These are phyloP conservation scores for Ictalurus furcatus DNA, from an alignment of 2,113 vertebrate species.

Conservation along the genomic window DNA sequence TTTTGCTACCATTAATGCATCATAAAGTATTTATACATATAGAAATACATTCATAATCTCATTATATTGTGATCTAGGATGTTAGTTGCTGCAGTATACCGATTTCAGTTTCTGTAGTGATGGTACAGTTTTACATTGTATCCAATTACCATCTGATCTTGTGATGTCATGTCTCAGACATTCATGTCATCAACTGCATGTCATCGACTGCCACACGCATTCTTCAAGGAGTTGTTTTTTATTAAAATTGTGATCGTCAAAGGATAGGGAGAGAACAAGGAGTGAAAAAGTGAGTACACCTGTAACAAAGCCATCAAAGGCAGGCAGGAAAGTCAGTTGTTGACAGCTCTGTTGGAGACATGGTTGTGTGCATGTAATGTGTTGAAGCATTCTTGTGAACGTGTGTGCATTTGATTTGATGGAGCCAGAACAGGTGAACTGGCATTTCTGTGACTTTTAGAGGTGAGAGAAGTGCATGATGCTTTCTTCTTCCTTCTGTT, in stretches of 20 bases:
- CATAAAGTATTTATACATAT: background rate
- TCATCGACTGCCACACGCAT: slow-evolving; percentile 15
- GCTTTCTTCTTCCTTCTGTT: slow-evolving; percentile 35
- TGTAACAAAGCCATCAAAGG: slow-evolving; percentile 58
- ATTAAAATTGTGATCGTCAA: slow-evolving; percentile 64
- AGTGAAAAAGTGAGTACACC: slow-evolving; percentile 32
- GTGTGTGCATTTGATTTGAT: slow-evolving; percentile 56
- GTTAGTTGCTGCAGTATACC: background rate
- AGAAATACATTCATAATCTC: background rate
- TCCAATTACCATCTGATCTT: slow-evolving; percentile 6
- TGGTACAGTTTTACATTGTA: slow-evolving; percentile 1
- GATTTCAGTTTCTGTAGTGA: background rate
- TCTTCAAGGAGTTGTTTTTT: slow-evolving; percentile 58
- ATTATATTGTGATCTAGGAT: background rate
- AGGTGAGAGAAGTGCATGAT: slow-evolving; percentile 70
- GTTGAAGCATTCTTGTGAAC: background rate
- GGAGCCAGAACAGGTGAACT: slow-evolving; percentile 69
- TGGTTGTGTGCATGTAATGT: slow-evolving; percentile 34
- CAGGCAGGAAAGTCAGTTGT: slow-evolving; percentile 43
- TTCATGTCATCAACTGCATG: background rate
- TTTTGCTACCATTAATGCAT: background rate
- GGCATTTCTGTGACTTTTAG: slow-evolving; percentile 80
- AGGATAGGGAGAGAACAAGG: slow-evolving; percentile 7
- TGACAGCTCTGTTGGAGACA: slow-evolving; percentile 42
- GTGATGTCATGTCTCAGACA: slow-evolving; percentile 23